phyloP scores from a whole-genome alignment of 2,888 invertebrate genomes.

The Hemistola chrysoprasaria region DNA sequence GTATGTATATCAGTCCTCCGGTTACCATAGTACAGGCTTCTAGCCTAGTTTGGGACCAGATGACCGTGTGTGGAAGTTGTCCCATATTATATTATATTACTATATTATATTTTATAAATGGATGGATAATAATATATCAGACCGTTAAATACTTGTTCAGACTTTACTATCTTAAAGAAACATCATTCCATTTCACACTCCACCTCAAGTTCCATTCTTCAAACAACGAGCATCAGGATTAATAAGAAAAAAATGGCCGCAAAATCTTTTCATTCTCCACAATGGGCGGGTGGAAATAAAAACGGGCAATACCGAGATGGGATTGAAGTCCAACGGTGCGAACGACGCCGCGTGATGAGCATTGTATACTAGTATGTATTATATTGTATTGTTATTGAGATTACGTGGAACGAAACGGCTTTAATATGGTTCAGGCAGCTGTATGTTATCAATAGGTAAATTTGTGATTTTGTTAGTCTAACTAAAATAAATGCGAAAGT shows the following conservation, averaged over 20 bases:
- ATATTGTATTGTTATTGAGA: slow-evolving; percentile 59
- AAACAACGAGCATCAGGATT: slow-evolving; percentile 25
- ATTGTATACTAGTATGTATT: slow-evolving; percentile 48
- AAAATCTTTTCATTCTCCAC: slow-evolving; percentile 70
- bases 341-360: slow-evolving; percentile 53
- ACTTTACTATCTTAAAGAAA: slow-evolving; percentile 19
- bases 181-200: slow-evolving; percentile 34
- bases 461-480: too few species aligned
- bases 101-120: too few species aligned
- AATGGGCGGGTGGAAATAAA: slow-evolving; percentile 46
- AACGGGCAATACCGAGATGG: slow-evolving; percentile 42
- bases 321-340: slow-evolving; percentile 71
- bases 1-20: too few species aligned
- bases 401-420: slow-evolving; percentile 19
- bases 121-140: too few species aligned
- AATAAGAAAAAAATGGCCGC: slow-evolving; percentile 52
- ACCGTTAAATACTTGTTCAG: too few species aligned
- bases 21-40: too few species aligned
- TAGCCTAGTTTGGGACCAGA: too few species aligned
- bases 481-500: too few species aligned
- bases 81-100: too few species aligned
- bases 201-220: slow-evolving; percentile 7
- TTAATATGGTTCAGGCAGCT: slow-evolving; percentile 6
- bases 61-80: too few species aligned
- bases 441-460: too few species aligned